Conservation (phyloP, 2,888 invertebrate genomes). For the Ochlodes sylvanus region DNA sequence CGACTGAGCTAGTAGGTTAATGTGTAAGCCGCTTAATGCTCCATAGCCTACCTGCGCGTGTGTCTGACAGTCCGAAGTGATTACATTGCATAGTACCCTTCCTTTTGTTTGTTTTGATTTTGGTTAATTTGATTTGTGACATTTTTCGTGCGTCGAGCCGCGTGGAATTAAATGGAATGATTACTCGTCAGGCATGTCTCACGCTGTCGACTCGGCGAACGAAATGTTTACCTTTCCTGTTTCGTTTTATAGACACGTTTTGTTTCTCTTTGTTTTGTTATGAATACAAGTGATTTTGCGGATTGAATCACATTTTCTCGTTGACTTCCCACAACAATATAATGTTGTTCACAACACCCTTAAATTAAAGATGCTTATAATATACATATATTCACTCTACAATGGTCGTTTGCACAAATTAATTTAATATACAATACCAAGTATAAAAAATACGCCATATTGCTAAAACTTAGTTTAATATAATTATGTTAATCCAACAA, state of each 20-base stretch:
- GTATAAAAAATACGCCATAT: no score
- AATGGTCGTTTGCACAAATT: no score
- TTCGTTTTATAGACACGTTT: constrained; percentile 11
- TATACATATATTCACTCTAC: no score
- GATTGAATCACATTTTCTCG: background rate
- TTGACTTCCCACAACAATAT: no score
- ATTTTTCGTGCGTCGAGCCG: constrained; percentile 57
- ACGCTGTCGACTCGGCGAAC: constrained; percentile 26
- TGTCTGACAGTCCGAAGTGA: constrained; percentile 83
- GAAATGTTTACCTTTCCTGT: constrained; percentile 20
- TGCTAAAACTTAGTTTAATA: no score
- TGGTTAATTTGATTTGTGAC: constrained; percentile 80
- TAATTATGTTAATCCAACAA: no score
- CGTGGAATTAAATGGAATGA: constrained; percentile 50
- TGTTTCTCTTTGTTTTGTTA: background rate
- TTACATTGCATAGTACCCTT: constrained; percentile 75
- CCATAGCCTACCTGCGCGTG: constrained; percentile 67
- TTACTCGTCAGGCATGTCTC: constrained; percentile 23
- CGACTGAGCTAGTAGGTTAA: background rate
- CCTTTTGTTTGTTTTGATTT: constrained; percentile 81
- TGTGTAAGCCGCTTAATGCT: constrained; percentile 18
- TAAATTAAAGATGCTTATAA: background rate
- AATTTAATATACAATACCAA: no score
- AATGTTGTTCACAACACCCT: background rate
- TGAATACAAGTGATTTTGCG: background rate